phyloP scores from a whole-genome alignment of 30 jellyfish, hydroid and myxozoan genomes.

The Hydra vulgaris region DNA sequence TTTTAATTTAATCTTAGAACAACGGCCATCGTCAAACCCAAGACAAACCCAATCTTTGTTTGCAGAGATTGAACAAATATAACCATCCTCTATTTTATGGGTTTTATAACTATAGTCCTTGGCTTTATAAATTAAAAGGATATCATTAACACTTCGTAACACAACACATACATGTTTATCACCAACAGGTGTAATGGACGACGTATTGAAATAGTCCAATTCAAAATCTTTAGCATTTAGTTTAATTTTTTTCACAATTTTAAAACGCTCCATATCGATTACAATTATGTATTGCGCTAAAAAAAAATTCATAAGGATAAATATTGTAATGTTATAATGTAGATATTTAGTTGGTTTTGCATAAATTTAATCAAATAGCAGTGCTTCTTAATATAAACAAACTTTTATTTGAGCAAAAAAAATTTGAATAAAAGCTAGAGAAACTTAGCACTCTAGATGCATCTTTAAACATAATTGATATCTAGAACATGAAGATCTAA shows the following conservation, averaged over 20 bases:
- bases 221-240: neutral
- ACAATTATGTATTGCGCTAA: neutral
- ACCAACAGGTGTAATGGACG: neutral
- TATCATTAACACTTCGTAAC: constrained; percentile 52
- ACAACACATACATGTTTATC: constrained; percentile 47
- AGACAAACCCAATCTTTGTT: constrained; percentile 32
- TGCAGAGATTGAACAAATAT: constrained; percentile 46
- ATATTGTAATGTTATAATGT: no score
- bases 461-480: no score
- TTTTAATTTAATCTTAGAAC: constrained; percentile 22
- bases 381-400: no score
- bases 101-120: constrained; percentile 17
- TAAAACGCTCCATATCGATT: neutral
- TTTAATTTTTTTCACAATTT: neutral
- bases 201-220: neutral
- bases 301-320: no score
- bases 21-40: constrained; percentile 67
- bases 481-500: no score
- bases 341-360: no score
- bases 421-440: no score
- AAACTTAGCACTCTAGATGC: no score
- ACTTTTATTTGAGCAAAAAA: no score
- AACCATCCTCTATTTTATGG: constrained; percentile 19
- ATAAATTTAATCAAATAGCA: no score
- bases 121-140: constrained; percentile 33